Percentiles rank a stretch among this genome's conserved stretches.
Conservation (phyloP, 2,797 vertebrate genomes). For the Chromobotia macracanthus region DNA sequence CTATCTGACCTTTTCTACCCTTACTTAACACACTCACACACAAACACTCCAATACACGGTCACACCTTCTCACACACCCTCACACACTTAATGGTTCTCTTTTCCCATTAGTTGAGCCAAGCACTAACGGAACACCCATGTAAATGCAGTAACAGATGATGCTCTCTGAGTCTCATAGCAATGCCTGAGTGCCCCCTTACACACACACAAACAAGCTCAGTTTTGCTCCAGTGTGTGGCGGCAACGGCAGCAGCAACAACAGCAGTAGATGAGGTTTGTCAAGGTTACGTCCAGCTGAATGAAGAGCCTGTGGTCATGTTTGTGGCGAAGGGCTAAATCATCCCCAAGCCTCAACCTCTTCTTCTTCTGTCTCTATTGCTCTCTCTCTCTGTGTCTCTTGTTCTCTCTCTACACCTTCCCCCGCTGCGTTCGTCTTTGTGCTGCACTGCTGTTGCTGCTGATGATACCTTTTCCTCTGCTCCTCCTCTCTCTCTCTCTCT, state of each 20-base stretch:
- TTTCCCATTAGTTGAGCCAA: slow-evolving; percentile 32
- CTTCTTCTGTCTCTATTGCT: slow-evolving; percentile 27
- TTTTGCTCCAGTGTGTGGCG: slow-evolving; percentile 67
- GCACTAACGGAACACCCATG: slow-evolving; percentile 37
- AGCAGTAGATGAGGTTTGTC: slow-evolving; percentile 71
- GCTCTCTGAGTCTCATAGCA: slow-evolving; percentile 65
- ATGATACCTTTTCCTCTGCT: slow-evolving; percentile 54
- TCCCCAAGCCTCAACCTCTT: slow-evolving; percentile 67
- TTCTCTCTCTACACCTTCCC: slow-evolving; percentile 28
- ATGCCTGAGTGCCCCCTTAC: slow-evolving; percentile 61
- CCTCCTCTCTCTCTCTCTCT: slow-evolving; percentile 58
- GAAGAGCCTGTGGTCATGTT: slow-evolving; percentile 71
- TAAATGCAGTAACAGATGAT: slow-evolving; percentile 61
- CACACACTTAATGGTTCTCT: slow-evolving; percentile 11
- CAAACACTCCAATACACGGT: slow-evolving; percentile 6
- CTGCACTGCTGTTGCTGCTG: slow-evolving; percentile 45
- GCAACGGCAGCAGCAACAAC: slow-evolving; percentile 26
- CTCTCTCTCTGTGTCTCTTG: slow-evolving; percentile 39
- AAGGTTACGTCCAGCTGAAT: slow-evolving; percentile 72
- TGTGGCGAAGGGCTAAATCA: slow-evolving; percentile 68
- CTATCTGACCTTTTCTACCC: slow-evolving; percentile 65
- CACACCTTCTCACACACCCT: slow-evolving; percentile 11
- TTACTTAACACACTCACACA: slow-evolving; percentile 59
- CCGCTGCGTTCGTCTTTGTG: slow-evolving; percentile 17
- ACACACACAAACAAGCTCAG: slow-evolving; percentile 50